A percentile compares a stretch with the other conserved stretches of the same genome.
Conservation (phyloP, 2,113 vertebrate species). For the Narcine bancroftii region DNA sequence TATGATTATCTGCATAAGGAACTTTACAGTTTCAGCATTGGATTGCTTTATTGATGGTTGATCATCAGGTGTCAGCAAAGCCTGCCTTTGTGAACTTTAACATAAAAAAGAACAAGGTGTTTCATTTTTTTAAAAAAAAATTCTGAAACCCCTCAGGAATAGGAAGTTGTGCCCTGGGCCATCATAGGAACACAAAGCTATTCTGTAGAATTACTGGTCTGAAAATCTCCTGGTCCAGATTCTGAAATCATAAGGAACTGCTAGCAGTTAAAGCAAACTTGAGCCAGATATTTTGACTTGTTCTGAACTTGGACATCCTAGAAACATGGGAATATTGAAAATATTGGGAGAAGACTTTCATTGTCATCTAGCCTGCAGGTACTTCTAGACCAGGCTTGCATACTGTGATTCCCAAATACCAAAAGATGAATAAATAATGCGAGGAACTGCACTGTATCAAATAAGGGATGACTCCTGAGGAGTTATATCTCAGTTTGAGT, state of each 20-base stretch:
- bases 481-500: background rate
- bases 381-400: background rate
- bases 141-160: background rate
- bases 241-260: background rate
- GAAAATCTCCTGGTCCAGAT: background rate
- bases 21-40: background rate
- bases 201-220: background rate
- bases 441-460: background rate
- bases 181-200: background rate
- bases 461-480: background rate
- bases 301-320: background rate
- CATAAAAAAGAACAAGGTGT: background rate
- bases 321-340: background rate
- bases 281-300: background rate
- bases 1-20: background rate
- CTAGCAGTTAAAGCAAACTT: background rate
- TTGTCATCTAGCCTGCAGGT: background rate
- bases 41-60: slow-evolving; percentile 3
- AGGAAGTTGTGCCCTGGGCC: background rate
- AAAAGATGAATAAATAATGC: no score
- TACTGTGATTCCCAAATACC: no score
- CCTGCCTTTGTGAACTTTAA: background rate
- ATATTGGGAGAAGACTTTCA: background rate
- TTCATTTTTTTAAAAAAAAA: background rate
- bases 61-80: background rate